Base-by-base conservation (phyloP, 92 coral and sea anemone genomes). In the Micromussa lordhowensis region DNA sequence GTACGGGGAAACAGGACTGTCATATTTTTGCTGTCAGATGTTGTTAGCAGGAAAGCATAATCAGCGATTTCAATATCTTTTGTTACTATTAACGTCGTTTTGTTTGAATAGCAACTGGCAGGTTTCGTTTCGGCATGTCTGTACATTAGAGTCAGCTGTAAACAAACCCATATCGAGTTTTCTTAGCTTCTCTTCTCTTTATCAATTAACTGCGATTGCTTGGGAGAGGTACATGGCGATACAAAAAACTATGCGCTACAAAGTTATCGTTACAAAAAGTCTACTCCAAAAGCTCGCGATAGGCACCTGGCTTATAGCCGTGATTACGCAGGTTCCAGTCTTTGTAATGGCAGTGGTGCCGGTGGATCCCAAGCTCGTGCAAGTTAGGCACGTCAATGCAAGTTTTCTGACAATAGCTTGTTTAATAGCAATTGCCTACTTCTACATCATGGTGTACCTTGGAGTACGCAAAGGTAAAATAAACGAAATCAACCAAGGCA, bases 151-250 rank as follows among this genome's bases (percentile, higher is more conserved):
- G 10, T 36, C 16, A 29, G 1, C 48, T 32, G 35, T 12, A 44
- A 40, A 24, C 61, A 51, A 75, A 77, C 32, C 9, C 31, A 28
- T 77, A 13, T 0, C 48, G 19, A 13, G 24, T 12, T 40, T 38
- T 21, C 57, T 51, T 10, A 10, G 32, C 35, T 24, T 17, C 19
- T 77, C 81, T 21, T 77, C 81, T 22, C 24, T 77, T 2, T 44
- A 77, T 48, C 81, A 48, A 13, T 77, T 77, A 28, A 77, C 81
- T 77, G 81, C 29, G 18, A 77, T 77, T 77, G 81, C 79, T 9
- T 74, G 79, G 79, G 79, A 74, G 79, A 32, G 79, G 28, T 31
- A 74, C 26, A 31, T 14, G 55, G 80, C 80, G 17, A 35, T 76
- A 38, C 26, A 76, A 35, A 76, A 44, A 26, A n/a, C 29, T 6